Percentiles rank a stretch among this genome's conserved stretches.
These are phyloP conservation scores for Trissolcus brochymenae DNA, from an alignment of 2,888 invertebrate species.

Conservation along the genomic window DNA sequence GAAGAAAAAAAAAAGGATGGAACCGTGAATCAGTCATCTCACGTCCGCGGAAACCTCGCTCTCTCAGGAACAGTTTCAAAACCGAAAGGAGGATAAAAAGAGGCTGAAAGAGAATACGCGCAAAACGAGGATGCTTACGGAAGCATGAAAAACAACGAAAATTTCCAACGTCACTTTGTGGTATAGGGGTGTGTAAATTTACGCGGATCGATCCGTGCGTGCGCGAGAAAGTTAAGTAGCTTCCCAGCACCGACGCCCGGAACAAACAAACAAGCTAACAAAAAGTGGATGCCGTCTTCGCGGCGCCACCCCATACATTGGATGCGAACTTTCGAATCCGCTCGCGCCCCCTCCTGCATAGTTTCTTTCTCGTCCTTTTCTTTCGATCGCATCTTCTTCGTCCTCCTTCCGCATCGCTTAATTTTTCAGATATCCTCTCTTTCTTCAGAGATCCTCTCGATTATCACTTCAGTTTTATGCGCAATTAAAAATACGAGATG, in stretches of 20 bases:
- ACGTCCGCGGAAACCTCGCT: constrained; percentile 36
- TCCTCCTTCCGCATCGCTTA: constrained; percentile 45
- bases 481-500: too few relatives aligned
- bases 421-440: constrained; percentile 36
- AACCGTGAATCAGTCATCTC: constrained; percentile 38
- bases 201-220: constrained; percentile 68
- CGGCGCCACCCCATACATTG: constrained; percentile 66
- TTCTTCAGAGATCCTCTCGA: constrained; percentile 30
- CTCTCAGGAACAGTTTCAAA: constrained; percentile 33
- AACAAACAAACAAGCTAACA: constrained; percentile 69
- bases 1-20: background rate
- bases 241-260: constrained; percentile 65
- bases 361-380: constrained; percentile 14
- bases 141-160: constrained; percentile 63
- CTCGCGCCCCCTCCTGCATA: constrained; percentile 27
- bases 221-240: constrained; percentile 62
- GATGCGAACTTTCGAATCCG: constrained; percentile 64
- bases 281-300: constrained; percentile 68
- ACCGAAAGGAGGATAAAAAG: constrained; percentile 30
- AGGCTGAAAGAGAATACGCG: constrained; percentile 20
- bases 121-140: constrained; percentile 23
- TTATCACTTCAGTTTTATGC: constrained; percentile 41
- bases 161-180: constrained; percentile 64
- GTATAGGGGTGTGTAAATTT: constrained; percentile 69
- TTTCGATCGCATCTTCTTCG: constrained; percentile 23